Evolutionary conservation across 2,888 invertebrate species (phyloP).

Genomic region (Palloptera scutellata): DNA sequence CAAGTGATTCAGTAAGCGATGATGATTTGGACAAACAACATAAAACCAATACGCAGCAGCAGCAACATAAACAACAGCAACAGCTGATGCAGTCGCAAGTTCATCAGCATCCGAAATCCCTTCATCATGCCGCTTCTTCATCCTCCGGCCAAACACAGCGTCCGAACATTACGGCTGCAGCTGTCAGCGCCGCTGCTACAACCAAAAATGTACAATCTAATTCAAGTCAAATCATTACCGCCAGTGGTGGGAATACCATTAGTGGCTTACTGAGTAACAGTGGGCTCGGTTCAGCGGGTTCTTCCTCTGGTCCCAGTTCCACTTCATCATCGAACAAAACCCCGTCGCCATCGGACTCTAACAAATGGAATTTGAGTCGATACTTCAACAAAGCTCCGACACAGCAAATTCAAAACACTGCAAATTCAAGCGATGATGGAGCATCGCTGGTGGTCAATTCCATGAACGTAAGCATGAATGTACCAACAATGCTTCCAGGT

Average conservation of each 20-base stretch:
- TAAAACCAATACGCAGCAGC: constrained; percentile 36
- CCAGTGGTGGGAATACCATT: constrained; percentile 51
- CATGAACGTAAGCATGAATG: constrained; percentile 53
- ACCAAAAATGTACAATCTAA: constrained; percentile 42
- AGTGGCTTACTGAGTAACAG: constrained; percentile 47
- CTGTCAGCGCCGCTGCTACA: constrained; percentile 14
- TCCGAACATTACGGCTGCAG: neutral
- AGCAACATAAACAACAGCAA: constrained; percentile 34
- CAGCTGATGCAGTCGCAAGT: constrained; percentile 32
- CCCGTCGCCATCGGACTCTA: constrained; percentile 58
- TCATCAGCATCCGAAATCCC: constrained; percentile 1
- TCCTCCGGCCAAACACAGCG: constrained; percentile 25
- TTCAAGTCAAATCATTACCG: constrained; percentile 50
- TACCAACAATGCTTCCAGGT: constrained; percentile 54
- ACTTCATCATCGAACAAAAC: constrained; percentile 55
- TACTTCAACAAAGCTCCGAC: constrained; percentile 54
- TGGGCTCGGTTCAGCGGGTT: constrained; percentile 37
- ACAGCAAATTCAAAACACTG: constrained; percentile 41
- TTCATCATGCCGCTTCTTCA: constrained; percentile 27
- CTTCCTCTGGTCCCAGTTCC: constrained; percentile 40
- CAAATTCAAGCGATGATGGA: constrained; percentile 2
- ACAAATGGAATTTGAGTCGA: constrained; percentile 56
- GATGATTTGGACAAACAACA: constrained; percentile 54
- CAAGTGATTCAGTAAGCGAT: constrained; percentile 63
- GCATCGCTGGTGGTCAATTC: constrained; percentile 41